Evolutionary conservation across 2,888 invertebrate species (phyloP).

Genomic region (Beris chalybata): DNA sequence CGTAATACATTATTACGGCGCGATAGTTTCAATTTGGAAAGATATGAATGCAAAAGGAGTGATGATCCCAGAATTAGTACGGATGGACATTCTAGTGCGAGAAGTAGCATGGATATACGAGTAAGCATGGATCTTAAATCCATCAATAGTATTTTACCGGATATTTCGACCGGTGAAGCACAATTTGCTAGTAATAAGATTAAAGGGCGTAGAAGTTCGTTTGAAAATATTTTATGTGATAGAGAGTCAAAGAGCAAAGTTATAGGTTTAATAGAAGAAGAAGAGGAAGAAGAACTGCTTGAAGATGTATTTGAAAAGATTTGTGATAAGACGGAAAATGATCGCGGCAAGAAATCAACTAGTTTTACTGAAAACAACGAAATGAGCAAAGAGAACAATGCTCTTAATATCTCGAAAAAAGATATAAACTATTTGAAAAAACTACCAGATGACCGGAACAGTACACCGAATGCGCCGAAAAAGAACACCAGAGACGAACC

Average conservation of each 20-base stretch:
- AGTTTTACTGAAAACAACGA: conserved; percentile 36
- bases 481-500: neutral
- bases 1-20: conserved; percentile 9
- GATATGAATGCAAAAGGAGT: neutral
- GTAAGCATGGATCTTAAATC: conserved; percentile 16
- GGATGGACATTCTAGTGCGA: conserved; percentile 1
- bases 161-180: neutral
- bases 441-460: conserved; percentile 47
- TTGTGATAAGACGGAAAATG: neutral
- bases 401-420: conserved; percentile 38
- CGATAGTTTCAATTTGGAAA: conserved; percentile 18
- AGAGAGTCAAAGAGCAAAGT: conserved; percentile 12
- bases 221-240: conserved; percentile 6
- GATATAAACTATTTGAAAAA: conserved; percentile 43
- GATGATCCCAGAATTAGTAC: conserved; percentile 7
- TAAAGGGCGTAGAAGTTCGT: conserved; percentile 15
- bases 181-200: neutral
- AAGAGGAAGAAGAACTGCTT: conserved; percentile 11
- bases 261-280: conserved; percentile 18
- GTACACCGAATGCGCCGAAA: conserved; percentile 46
- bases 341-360: conserved; percentile 23
- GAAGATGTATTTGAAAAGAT: neutral
- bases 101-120: neutral
- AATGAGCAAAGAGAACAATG: conserved; percentile 32
- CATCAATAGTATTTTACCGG: conserved; percentile 11